Evolutionary conservation across 2,888 invertebrate genomes (phyloP).

Genomic region (Lasioglossum pauxillum): DNA sequence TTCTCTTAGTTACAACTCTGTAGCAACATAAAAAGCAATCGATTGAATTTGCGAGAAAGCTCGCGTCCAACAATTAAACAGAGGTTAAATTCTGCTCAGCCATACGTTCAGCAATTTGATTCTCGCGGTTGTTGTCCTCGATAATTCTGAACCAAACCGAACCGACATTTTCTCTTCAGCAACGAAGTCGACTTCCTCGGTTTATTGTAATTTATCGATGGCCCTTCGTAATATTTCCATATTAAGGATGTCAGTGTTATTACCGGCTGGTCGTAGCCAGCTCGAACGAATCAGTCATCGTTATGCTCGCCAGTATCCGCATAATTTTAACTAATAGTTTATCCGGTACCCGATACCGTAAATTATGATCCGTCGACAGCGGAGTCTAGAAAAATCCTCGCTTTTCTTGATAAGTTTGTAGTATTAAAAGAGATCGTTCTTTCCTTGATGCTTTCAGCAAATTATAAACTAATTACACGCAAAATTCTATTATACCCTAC

Average conservation of each 20-base stretch:
- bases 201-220: slow-evolving; percentile 76
- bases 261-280: slow-evolving; percentile 55
- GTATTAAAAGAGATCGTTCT: background rate
- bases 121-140: slow-evolving; percentile 27
- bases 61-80: slow-evolving; percentile 23
- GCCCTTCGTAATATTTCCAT: slow-evolving; percentile 70
- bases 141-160: slow-evolving; percentile 23
- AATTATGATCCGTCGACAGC: slow-evolving; percentile 10
- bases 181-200: slow-evolving; percentile 52
- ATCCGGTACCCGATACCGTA: slow-evolving; percentile 54
- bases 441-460: background rate
- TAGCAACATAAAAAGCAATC: background rate
- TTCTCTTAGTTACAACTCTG: background rate
- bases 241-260: slow-evolving; percentile 63
- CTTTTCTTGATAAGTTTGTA: background rate
- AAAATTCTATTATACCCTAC: background rate
- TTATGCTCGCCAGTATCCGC: slow-evolving; percentile 69
- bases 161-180: slow-evolving; percentile 46
- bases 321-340: slow-evolving; percentile 79
- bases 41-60: slow-evolving; percentile 16
- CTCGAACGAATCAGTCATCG: slow-evolving; percentile 75
- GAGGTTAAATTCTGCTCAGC: slow-evolving; percentile 1
- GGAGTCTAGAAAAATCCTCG: background rate
- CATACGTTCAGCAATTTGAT: slow-evolving; percentile 35
- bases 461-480: background rate